Evolutionary conservation across 2,797 vertebrate genomes (phyloP).

Genomic region (Champsocephalus gunnari): DNA sequence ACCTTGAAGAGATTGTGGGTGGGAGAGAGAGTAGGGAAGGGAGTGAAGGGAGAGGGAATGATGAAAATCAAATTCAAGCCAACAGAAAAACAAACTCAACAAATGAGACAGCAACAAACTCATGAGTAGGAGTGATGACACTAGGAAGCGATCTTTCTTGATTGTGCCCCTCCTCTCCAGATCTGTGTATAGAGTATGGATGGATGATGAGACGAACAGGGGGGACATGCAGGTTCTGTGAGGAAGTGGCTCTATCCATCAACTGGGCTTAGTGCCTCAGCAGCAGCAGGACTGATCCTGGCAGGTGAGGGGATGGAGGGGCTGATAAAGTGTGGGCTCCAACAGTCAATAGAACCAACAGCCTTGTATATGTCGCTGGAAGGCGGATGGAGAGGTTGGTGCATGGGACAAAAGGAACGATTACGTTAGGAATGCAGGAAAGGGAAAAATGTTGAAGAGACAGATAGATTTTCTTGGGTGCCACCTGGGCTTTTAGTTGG

Average conservation of each 20-base stretch:
- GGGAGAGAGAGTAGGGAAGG: slow-evolving; percentile 78
- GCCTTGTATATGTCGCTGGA: slow-evolving; percentile 73
- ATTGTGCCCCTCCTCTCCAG: slow-evolving; percentile 76
- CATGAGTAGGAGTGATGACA: slow-evolving; percentile 86
- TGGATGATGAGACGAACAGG: slow-evolving; percentile 66
- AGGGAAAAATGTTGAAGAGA: slow-evolving; percentile 44
- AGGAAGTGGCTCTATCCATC: slow-evolving; percentile 86
- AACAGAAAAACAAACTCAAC: slow-evolving; percentile 86
- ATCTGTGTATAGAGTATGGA: slow-evolving; percentile 68
- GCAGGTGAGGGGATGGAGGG: slow-evolving; percentile 76
- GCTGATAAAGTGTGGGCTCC: slow-evolving; percentile 89
- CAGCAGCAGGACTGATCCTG: slow-evolving; percentile 81
- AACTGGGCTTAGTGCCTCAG: slow-evolving; percentile 86
- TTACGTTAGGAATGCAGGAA: slow-evolving; percentile 45
- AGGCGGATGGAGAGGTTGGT: slow-evolving; percentile 59
- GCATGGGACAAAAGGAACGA: slow-evolving; percentile 52
- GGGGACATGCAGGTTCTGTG: slow-evolving; percentile 64
- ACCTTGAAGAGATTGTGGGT: slow-evolving; percentile 89
- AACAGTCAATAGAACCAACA: slow-evolving; percentile 84
- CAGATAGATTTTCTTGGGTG: background rate
- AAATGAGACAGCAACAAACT: slow-evolving; percentile 85
- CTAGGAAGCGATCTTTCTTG: slow-evolving; percentile 76
- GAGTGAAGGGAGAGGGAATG: slow-evolving; percentile 71
- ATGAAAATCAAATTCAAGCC: slow-evolving; percentile 85
- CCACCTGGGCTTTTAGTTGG: slow-evolving; percentile 6